These are phyloP conservation scores for Coenonympha arcania DNA, from an alignment of 2,888 invertebrate genomes.

Conservation along the genomic window DNA sequence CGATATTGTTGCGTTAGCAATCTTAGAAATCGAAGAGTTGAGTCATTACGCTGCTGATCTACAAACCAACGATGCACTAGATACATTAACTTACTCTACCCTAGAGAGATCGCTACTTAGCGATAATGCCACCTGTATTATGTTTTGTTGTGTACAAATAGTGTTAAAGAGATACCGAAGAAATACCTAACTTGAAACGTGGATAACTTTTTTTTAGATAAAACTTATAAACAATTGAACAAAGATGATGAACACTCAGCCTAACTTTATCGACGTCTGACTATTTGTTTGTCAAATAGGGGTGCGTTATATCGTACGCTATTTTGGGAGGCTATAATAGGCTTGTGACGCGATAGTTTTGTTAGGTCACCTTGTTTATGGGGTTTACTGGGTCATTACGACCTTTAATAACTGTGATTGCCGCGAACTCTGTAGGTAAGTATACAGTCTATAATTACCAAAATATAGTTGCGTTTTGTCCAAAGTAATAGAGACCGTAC, in stretches of 20 bases:
- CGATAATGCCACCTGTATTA: too few relatives aligned
- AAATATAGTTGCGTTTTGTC: not conserved
- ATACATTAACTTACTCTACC: too few relatives aligned
- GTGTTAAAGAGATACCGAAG: too few relatives aligned
- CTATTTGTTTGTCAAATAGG: conserved; percentile 52
- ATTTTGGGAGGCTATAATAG: conserved; percentile 45
- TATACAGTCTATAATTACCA: not conserved
- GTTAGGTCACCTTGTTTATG: conserved; percentile 26
- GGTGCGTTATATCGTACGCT: conserved; percentile 49
- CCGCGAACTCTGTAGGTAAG: not conserved
- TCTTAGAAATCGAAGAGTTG: too few relatives aligned
- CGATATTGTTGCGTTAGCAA: too few relatives aligned
- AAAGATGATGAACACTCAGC: conserved; percentile 10
- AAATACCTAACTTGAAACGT: too few relatives aligned
- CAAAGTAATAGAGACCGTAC: too few relatives aligned
- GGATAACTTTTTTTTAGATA: not conserved
- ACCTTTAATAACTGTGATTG: conserved; percentile 16
- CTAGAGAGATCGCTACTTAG: too few relatives aligned
- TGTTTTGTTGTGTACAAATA: too few relatives aligned
- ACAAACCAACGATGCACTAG: too few relatives aligned
- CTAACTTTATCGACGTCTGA: conserved; percentile 24
- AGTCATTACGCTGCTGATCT: too few relatives aligned
- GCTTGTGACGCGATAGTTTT: conserved; percentile 32
- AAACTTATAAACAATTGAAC: too few relatives aligned
- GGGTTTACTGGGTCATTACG: conserved; percentile 22